phyloP scores from a whole-genome alignment of 2,888 invertebrate genomes.

The Lagria hirta region DNA sequence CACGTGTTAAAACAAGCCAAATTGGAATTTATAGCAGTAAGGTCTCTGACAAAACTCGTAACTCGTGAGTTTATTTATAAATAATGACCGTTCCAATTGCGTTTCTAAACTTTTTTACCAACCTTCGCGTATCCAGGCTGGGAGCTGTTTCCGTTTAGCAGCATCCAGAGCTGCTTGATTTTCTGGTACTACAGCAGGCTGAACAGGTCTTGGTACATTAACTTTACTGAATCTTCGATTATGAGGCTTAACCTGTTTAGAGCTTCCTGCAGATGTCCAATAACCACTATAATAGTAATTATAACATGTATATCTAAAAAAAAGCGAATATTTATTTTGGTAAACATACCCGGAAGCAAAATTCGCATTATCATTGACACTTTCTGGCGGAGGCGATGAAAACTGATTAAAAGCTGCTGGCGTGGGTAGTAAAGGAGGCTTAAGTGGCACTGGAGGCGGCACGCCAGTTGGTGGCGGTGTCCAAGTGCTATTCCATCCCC shows the following conservation, averaged over 20 bases:
- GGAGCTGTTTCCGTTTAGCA: slow-evolving; percentile 83
- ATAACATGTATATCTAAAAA: slow-evolving; percentile 32
- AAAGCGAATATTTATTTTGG: slow-evolving; percentile 3
- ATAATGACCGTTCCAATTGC: no score
- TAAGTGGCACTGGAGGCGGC: slow-evolving; percentile 37
- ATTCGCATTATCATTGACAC: slow-evolving; percentile 39
- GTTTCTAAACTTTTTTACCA: slow-evolving; percentile 41
- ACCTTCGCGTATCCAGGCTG: slow-evolving; percentile 97
- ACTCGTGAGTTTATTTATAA: no score
- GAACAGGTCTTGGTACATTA: slow-evolving; percentile 46
- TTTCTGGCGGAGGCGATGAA: slow-evolving; percentile 40
- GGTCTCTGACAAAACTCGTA: no score
- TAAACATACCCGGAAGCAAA: slow-evolving; percentile 32
- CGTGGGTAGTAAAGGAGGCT: slow-evolving; percentile 50
- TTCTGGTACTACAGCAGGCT: slow-evolving; percentile 28
- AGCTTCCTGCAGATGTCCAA: slow-evolving; percentile 45
- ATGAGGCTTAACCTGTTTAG: slow-evolving; percentile 51
- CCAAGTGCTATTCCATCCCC: slow-evolving; percentile 51
- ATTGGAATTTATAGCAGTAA: no score
- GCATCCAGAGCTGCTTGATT: slow-evolving; percentile 65
- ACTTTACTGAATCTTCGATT: slow-evolving; percentile 52
- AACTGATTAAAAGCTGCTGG: slow-evolving; percentile 45
- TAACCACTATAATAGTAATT: slow-evolving; percentile 35
- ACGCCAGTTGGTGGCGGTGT: slow-evolving; percentile 52
- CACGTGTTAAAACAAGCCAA: no score